Base-by-base conservation (phyloP, 2,113 vertebrate species). In the Orthonyx spaldingii region DNA sequence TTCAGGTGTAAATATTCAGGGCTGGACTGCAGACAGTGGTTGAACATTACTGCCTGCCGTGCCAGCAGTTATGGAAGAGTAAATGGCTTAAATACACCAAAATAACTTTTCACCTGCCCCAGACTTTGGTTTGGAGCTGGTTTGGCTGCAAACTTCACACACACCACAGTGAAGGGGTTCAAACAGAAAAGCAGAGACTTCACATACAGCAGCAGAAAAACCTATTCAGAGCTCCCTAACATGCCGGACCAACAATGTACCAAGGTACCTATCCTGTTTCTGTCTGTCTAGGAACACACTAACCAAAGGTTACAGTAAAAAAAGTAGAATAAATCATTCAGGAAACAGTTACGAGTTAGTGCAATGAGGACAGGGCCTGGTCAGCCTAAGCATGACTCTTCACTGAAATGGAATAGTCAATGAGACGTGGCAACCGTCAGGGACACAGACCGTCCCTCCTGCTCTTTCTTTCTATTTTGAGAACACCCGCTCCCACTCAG, bases 401-500 rank as follows among this genome's bases (percentile, higher is more conserved):
- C 27, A 79, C 0, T 0, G 70, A 91, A 85, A 72, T 17, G 18
- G 11, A 24, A 24, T 19, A 60, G n/a, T 75, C 21, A 18, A 30
- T 24, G 39, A 39, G n/a, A 87, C 0, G 0, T 35, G 41, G 81
- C 49, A 90, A 69, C 23, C 0, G 0, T 37, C 44, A 74, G 9
- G 52, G 49, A 93, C 52, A n/a, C 13, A 52, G 27, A 74, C 7
- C 0, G 0, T 14, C 20, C 65, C 81, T 85, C 35, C 72, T 76
- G 22, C 41, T 76, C 59, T 37, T 72, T 41, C 47, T 22, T 60
- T 49, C 41, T 42, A 22, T 35, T 64, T 41, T 41, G 44, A 82
- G 28, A 35, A n/a, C 1, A 5, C 37, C 8, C 0, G 0, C 33
- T 86, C 63, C 37, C 23, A 57, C 55, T 21, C 7, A 0, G 14